These are phyloP conservation scores for Operophtera brumata DNA, from an alignment of 2,888 invertebrate species.

Conservation along the genomic window DNA sequence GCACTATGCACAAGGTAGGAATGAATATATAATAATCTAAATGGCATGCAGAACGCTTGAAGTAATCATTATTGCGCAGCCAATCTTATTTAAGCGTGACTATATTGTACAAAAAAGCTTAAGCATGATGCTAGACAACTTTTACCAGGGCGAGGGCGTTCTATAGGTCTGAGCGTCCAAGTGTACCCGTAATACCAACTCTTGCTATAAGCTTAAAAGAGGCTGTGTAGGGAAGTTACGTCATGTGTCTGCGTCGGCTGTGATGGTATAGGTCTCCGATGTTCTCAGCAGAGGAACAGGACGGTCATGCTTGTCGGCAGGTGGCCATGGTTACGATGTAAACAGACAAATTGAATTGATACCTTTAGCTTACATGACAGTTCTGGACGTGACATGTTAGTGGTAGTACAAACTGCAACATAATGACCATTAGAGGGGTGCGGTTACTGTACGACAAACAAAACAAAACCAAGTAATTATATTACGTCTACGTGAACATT, in stretches of 20 bases:
- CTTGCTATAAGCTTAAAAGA: slow-evolving; percentile 75
- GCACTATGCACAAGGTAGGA: slow-evolving; percentile 79
- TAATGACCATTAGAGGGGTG: slow-evolving; percentile 80
- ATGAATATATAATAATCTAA: slow-evolving; percentile 80
- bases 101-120: slow-evolving; percentile 81
- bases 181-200: slow-evolving; percentile 79
- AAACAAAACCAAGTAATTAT: slow-evolving; percentile 76
- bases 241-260: slow-evolving; percentile 67
- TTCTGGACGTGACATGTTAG: slow-evolving; percentile 81
- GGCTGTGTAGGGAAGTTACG: slow-evolving; percentile 75
- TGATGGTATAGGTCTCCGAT: slow-evolving; percentile 58
- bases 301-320: slow-evolving; percentile 71
- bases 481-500: slow-evolving; percentile 78
- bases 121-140: slow-evolving; percentile 81
- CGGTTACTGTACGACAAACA: slow-evolving; percentile 81
- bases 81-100: slow-evolving; percentile 81
- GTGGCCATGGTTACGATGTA: slow-evolving; percentile 71
- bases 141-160: slow-evolving; percentile 79
- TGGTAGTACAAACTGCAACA: slow-evolving; percentile 81
- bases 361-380: slow-evolving; percentile 81
- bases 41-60: slow-evolving; percentile 81
- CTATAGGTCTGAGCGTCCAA: slow-evolving; percentile 78
- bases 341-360: slow-evolving; percentile 78
- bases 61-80: slow-evolving; percentile 81
- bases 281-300: slow-evolving; percentile 59